Conservation (phyloP, 2,888 invertebrate genomes). For the Cephus pygmeus region DNA sequence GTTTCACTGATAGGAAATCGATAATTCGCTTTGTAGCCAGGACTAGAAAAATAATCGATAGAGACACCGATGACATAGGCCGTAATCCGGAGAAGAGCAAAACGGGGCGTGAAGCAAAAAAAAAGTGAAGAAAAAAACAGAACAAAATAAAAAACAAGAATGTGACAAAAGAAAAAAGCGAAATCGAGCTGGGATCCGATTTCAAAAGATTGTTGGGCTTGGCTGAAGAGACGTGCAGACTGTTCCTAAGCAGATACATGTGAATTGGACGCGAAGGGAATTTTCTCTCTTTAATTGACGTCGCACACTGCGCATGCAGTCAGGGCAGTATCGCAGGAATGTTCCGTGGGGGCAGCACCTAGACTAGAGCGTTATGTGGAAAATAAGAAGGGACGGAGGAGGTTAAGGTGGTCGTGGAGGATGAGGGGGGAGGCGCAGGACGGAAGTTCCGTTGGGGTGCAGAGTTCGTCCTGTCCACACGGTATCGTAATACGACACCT, state of each 20-base stretch:
- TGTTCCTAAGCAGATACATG: no score
- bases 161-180: background rate
- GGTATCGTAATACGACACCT: background rate
- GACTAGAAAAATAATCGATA: conserved; percentile 10
- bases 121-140: background rate
- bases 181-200: background rate
- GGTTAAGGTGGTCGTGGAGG: no score
- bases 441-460: background rate
- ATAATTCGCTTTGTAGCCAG: conserved; percentile 36
- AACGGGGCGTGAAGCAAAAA: conserved; percentile 9
- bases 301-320: background rate
- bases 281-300: background rate
- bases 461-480: background rate
- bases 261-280: no score
- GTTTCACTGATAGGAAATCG: conserved; percentile 40
- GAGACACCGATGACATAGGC: background rate
- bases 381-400: background rate
- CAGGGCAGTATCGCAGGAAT: background rate
- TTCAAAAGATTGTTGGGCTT: no score
- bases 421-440: background rate
- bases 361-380: background rate
- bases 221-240: no score
- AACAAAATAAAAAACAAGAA: background rate
- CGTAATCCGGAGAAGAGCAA: conserved; percentile 5
- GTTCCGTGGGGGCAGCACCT: background rate